Evolutionary conservation across 1,140 invertebrate species (phyloP).

Genomic region (Aphidius gifuensis): DNA sequence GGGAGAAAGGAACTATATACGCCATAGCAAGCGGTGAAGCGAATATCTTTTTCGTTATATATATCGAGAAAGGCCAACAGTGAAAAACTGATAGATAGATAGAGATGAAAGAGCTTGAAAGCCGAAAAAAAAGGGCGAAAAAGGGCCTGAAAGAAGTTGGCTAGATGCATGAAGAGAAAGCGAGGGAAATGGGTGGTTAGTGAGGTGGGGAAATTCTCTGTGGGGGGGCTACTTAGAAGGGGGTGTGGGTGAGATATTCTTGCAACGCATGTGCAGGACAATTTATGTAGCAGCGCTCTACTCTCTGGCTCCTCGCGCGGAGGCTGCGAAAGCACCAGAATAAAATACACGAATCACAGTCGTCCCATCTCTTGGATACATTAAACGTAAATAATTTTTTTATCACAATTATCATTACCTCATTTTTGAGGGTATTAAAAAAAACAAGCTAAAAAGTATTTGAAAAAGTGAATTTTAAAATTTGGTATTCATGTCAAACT

Average conservation of each 20-base stretch:
- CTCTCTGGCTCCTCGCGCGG: slow-evolving; percentile 47
- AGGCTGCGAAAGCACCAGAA: slow-evolving; percentile 51
- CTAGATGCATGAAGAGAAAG: slow-evolving; percentile 18
- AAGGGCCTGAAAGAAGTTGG: not conserved
- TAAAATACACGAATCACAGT: slow-evolving; percentile 54
- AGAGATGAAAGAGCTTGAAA: slow-evolving; percentile 18
- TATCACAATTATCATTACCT: too few relatives aligned
- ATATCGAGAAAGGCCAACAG: not conserved
- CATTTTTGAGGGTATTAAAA: too few relatives aligned
- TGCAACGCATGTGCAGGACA: slow-evolving; percentile 56
- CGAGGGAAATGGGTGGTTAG: slow-evolving; percentile 27
- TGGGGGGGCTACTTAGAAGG: slow-evolving; percentile 26
- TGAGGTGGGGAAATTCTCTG: slow-evolving; percentile 22
- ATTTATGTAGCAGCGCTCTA: slow-evolving; percentile 51
- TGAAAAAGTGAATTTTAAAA: too few relatives aligned
- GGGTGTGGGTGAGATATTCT: slow-evolving; percentile 32
- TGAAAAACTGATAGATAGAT: slow-evolving; percentile 9
- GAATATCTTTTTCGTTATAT: slow-evolving; percentile 2
- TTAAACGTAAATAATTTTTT: slow-evolving; percentile 29
- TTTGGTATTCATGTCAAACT: too few relatives aligned
- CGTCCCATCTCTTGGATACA: slow-evolving; percentile 50
- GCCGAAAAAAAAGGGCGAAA: slow-evolving; percentile 8
- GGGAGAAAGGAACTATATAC: slow-evolving; percentile 19
- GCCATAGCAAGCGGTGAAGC: slow-evolving; percentile 26
- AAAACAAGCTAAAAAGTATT: too few relatives aligned